Base-by-base conservation (phyloP, 2,797 vertebrate genomes). In the Pseudochromis fuscus region DNA sequence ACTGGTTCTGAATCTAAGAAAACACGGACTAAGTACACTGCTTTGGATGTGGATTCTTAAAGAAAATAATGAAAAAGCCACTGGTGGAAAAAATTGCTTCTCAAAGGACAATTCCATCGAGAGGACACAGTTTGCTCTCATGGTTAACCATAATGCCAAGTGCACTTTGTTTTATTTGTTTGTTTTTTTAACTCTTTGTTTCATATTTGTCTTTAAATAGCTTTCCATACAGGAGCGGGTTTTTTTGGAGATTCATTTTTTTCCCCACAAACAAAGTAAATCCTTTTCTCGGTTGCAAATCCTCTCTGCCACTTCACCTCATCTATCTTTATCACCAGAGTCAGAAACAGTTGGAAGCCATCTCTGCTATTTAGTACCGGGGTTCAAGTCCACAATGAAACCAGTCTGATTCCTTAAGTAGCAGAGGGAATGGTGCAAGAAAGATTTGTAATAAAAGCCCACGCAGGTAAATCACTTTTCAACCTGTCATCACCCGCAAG, bases 31-130 rank as follows among this genome's bases (percentile, higher is more conserved):
- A 90, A 93, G 91, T 90, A 91, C 89, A 87, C 88, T 90, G 88
- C 90, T 89, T 91, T 90, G 87, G 84, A 91, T 90, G 91, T 92
- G 91, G 90, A 92, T 89, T 92, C 85, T 83, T 16, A 82, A 91
- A 82, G 89, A 90, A 93, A 92, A 91, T 91, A 93, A 92, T 85
- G 82, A 90, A 92, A 91, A 92, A 88, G 87, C 86, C 88, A 91
- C 79, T 79, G 66, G 71, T 81, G 88, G 87, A 79, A 86, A 85
- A 59, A 72, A 80, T 9, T 13, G 62, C 83, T 88, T 78, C 85
- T 90, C 78, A 83, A 63, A 87, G 89, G 86, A 92, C 87, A 87
- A 72, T 90, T 90, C 75, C 79, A 74, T 73, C 87, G 82, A 88
- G 81, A 83, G 84, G 87, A 84, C 75, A 74, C 72, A 83, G 72